phyloP scores from a whole-genome alignment of 1,140 invertebrate genomes.

The Trichonephila clavipes region DNA sequence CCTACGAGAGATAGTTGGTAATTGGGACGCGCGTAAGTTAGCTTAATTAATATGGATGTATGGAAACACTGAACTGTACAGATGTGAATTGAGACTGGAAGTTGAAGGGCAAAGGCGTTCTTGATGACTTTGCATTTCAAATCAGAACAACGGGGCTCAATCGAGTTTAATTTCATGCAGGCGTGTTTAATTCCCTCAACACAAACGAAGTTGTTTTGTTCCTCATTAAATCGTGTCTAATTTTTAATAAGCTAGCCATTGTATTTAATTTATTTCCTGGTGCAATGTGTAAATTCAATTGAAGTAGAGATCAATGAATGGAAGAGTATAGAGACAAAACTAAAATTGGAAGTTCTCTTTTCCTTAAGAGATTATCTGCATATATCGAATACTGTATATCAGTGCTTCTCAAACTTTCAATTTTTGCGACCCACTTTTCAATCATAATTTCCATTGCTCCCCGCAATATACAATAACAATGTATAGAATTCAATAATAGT shows the following conservation, averaged over 20 bases:
- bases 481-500: no score
- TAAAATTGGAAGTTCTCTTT: no score
- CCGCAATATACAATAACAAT: no score
- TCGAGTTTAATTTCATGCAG: conserved; percentile 14
- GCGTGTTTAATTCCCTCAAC: conserved; percentile 14
- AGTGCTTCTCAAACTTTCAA: no score
- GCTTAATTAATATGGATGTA: conserved; percentile 70
- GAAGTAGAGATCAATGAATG: no score
- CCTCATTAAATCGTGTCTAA: background rate
- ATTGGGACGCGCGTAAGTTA: conserved; percentile 43
- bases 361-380: no score
- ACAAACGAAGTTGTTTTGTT: background rate
- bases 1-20: conserved; percentile 70
- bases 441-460: no score
- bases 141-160: conserved; percentile 29
- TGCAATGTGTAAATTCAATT: no score
- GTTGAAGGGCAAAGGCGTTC: conserved; percentile 13
- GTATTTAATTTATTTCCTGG: background rate
- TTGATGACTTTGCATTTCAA: conserved; percentile 57
- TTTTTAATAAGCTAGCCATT: background rate
- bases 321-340: no score
- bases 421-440: no score
- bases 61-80: conserved; percentile 46
- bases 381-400: no score
- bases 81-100: conserved; percentile 49